These are phyloP conservation scores for Tylochromis polylepis DNA, from an alignment of 2,113 vertebrate genomes.

Conservation along the genomic window DNA sequence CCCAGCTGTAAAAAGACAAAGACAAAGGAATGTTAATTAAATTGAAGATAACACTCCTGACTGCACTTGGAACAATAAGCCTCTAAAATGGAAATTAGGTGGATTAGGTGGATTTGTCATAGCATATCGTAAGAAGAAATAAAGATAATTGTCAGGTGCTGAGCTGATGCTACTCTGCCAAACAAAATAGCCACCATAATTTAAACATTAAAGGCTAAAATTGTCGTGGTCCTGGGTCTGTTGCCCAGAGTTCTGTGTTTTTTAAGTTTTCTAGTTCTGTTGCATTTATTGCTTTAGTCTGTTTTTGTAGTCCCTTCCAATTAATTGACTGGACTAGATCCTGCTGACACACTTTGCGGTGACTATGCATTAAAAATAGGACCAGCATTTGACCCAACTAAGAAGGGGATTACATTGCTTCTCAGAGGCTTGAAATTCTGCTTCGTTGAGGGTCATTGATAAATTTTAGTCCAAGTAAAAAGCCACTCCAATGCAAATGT, in stretches of 20 bases:
- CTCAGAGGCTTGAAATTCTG: background rate
- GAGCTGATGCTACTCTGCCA: background rate
- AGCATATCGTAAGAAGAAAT: too few relatives aligned
- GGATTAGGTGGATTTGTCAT: background rate
- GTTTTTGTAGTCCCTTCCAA: background rate
- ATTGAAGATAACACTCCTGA: background rate
- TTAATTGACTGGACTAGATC: background rate
- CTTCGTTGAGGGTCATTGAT: background rate
- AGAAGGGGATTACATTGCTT: background rate
- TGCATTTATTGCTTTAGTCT: background rate
- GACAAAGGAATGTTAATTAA: background rate
- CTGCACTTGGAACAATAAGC: accelerated
- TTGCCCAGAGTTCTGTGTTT: accelerated
- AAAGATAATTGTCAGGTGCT: background rate
- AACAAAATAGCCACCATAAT: background rate
- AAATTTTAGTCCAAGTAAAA: background rate
- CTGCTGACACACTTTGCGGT: background rate
- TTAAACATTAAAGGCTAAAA: background rate
- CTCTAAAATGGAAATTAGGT: background rate
- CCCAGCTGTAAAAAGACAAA: conserved; percentile 76
- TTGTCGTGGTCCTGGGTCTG: accelerated
- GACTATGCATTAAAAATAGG: conserved; percentile 6
- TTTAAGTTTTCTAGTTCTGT: background rate
- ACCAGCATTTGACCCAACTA: background rate
- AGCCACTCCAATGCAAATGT: background rate